phyloP scores from a whole-genome alignment of 2,113 vertebrate genomes.

The Nyctereutes procyonoides region DNA sequence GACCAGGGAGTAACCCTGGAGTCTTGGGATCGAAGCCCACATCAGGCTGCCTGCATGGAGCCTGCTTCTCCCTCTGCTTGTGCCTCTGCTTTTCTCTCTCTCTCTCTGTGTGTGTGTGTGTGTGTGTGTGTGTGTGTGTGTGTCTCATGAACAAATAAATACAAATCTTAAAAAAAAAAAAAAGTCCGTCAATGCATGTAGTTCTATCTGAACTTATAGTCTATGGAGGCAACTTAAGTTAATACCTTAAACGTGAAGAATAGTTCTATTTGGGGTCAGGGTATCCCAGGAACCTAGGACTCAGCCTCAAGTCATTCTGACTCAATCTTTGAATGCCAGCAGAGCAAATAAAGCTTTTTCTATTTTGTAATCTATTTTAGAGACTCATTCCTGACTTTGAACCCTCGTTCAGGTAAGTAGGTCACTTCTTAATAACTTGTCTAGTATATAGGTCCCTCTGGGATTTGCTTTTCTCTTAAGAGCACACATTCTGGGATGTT shows the following conservation, averaged over 20 bases:
- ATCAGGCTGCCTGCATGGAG: no score
- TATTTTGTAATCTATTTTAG: not conserved
- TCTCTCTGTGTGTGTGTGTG: no score
- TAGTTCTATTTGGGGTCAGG: no score
- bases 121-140: no score
- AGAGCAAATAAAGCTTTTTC: not conserved
- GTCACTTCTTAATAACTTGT: not conserved
- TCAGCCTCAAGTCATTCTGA: not conserved
- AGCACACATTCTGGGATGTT: not conserved
- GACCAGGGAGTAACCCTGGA: no score
- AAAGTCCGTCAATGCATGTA: not conserved
- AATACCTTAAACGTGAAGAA: not conserved
- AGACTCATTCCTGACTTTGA: not conserved
- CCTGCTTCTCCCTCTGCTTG: no score
- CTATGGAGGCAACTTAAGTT: not conserved
- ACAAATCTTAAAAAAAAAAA: not conserved
- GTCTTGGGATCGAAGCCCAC: no score
- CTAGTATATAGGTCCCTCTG: not conserved
- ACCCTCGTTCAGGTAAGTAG: not conserved
- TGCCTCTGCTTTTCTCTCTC: no score
- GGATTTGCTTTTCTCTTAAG: not conserved
- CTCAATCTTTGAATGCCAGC: no score
- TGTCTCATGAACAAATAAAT: no score
- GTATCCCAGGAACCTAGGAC: not conserved
- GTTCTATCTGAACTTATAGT: not conserved